Base-by-base conservation (phyloP, 2,797 vertebrate species). In the Alca torda region DNA sequence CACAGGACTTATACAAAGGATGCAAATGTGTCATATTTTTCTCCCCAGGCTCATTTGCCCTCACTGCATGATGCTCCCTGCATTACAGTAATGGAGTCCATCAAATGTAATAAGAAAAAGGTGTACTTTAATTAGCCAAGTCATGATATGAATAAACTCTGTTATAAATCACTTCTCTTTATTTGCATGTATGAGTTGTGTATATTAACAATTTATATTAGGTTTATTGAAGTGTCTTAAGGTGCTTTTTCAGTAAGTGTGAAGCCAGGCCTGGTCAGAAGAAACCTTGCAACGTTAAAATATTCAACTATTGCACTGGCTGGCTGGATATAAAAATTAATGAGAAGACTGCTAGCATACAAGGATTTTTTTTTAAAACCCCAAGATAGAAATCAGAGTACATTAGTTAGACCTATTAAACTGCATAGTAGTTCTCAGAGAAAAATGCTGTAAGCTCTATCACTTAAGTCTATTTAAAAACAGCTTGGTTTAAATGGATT, bases 91-190 rank as follows among this genome's bases (percentile, higher is more conserved):
- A 96, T 95, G 75, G 95, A 95, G 46, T 93, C 69, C 68, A 91
- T 93, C 93, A 96, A 97, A 95, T 50, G 48, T 75, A 92, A 90
- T 96, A 96, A 96, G 91, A 72, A 96, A 95, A 94, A 96, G 50
- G 76, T 96, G 83, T 96, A 89, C 53, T 96, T 96, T 96, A 96
- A 97, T 98, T 97, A 97, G 89, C 54, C 64, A 87, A 91, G 87
- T 93, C 93, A 93, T 78, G 23, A 18, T 77, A 68, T 91, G 93
- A 93, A 95, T 94, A 87, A 93, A 90, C 24, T 80, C 25, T 57
- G 37, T 43, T 84, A 95, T 97, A 97, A 97, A 97, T 97, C 89
- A 94, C 73, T 87, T 85, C 25, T 81, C 59, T 96, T 70, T 91
- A 87, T 95, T 96, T 97, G 67, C 61, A 91, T 96, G 31, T 93